A percentile compares a stretch with the other conserved stretches of the same genome.
Conservation (phyloP, 2,113 vertebrate genomes). For the Isurus oxyrinchus region DNA sequence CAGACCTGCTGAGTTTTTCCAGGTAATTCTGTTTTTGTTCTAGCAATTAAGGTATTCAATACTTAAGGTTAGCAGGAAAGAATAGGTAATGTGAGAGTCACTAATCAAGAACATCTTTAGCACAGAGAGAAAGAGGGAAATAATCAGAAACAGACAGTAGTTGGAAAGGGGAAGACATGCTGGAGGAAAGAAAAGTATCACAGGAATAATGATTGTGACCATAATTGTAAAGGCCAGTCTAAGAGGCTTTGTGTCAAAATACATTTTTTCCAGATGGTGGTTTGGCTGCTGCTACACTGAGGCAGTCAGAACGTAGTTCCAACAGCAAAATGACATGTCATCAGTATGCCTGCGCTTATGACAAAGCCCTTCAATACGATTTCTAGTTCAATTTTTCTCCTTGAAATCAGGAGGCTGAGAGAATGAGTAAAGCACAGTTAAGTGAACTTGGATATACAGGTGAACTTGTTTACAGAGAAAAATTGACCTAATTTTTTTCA, state of each 20-base stretch:
- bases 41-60: neutral
- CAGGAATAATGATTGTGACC: neutral
- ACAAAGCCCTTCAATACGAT: neutral
- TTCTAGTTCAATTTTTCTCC: neutral
- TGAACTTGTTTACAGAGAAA: neutral
- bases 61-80: neutral
- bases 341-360: neutral
- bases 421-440: neutral
- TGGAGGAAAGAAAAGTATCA: neutral
- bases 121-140: neutral
- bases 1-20: too few species aligned
- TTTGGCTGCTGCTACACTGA: neutral
- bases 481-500: neutral
- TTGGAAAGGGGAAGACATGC: neutral
- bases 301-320: neutral
- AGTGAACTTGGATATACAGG: neutral
- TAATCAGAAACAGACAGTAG: neutral
- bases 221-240: neutral
- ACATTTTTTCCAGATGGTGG: neutral
- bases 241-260: neutral
- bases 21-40: too few species aligned
- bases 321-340: neutral
- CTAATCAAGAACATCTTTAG: neutral
- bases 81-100: neutral
- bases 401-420: neutral